Percentiles rank a stretch among this genome's conserved stretches.
Evolutionary conservation across 2,797 vertebrate species (phyloP).

Genomic region (Morelia viridis): DNA sequence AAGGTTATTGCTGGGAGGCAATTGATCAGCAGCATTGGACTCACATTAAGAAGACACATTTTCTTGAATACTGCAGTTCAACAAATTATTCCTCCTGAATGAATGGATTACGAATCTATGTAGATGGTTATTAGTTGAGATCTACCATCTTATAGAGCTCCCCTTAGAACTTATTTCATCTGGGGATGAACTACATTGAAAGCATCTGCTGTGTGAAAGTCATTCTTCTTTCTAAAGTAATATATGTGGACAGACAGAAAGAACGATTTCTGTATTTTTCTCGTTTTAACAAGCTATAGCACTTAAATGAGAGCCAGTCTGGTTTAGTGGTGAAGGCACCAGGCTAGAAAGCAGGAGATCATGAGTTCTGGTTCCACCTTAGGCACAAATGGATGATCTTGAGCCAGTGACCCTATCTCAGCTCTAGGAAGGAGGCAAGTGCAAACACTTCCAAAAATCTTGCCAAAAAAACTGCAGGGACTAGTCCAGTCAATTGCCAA

Average conservation of each 20-base stretch:
- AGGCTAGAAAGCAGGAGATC: too few species aligned
- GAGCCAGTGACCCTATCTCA: too few species aligned
- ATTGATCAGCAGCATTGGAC: slow-evolving; percentile 52
- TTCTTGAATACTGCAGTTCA: slow-evolving; percentile 53
- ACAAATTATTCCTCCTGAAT: slow-evolving; percentile 57
- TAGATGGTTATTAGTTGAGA: not conserved
- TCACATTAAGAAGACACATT: slow-evolving; percentile 54
- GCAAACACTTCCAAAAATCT: too few species aligned
- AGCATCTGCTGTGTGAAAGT: not conserved
- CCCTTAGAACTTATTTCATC: not conserved
- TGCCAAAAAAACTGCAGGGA: not conserved
- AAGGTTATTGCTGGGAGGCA: slow-evolving; percentile 49
- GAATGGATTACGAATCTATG: slow-evolving; percentile 21
- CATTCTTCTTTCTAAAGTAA: not conserved
- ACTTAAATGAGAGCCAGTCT: too few species aligned
- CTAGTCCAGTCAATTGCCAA: not conserved
- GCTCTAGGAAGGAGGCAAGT: too few species aligned
- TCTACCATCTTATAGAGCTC: not conserved
- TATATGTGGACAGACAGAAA: not conserved
- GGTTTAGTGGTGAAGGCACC: not conserved
- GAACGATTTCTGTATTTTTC: not conserved
- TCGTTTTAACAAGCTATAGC: not conserved
- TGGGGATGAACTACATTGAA: not conserved
- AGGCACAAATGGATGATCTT: too few species aligned
- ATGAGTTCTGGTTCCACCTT: too few species aligned